Percentiles rank a stretch among this genome's conserved stretches.
Conservation (phyloP, 2,888 invertebrate genomes). For the Dryadula phaetusa region DNA sequence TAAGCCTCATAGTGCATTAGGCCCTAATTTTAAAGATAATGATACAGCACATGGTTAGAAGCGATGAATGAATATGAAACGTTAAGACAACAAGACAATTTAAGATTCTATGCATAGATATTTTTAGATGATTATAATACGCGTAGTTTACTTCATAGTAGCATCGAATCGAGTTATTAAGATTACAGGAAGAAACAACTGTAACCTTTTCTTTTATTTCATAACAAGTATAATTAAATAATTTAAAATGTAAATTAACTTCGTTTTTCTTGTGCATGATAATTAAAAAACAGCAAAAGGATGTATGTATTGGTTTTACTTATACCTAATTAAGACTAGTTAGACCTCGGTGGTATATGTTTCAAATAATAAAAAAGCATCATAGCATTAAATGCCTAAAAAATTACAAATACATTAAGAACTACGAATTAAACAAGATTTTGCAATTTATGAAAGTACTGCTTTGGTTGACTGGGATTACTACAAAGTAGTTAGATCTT, state of each 20-base stretch:
- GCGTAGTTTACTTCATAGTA: slow-evolving; percentile 6
- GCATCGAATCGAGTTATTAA: neutral
- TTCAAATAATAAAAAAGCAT: slow-evolving; percentile 24
- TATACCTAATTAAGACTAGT: slow-evolving; percentile 33
- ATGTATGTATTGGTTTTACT: slow-evolving; percentile 8
- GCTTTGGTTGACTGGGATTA: neutral
- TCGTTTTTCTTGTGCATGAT: slow-evolving; percentile 1
- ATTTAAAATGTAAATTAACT: neutral
- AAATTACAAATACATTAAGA: neutral
- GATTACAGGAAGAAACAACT: neutral
- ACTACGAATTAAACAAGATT: neutral
- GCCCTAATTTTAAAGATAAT: slow-evolving; percentile 8
- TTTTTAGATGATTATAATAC: neutral
- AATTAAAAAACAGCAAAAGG: slow-evolving; percentile 24
- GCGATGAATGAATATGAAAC: slow-evolving; percentile 6
- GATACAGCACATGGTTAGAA: slow-evolving; percentile 4
- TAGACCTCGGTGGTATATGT: slow-evolving; percentile 36
- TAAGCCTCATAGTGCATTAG: slow-evolving; percentile 13
- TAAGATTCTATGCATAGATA: neutral
- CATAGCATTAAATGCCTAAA: slow-evolving; percentile 33
- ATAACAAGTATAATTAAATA: neutral
- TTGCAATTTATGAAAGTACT: slow-evolving; percentile 6
- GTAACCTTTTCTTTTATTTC: neutral
- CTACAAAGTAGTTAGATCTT: neutral
- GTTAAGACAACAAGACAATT: slow-evolving; percentile 15